Evolutionary conservation across 2,797 vertebrate genomes (phyloP).

Genomic region (Eulemur albifrons): DNA sequence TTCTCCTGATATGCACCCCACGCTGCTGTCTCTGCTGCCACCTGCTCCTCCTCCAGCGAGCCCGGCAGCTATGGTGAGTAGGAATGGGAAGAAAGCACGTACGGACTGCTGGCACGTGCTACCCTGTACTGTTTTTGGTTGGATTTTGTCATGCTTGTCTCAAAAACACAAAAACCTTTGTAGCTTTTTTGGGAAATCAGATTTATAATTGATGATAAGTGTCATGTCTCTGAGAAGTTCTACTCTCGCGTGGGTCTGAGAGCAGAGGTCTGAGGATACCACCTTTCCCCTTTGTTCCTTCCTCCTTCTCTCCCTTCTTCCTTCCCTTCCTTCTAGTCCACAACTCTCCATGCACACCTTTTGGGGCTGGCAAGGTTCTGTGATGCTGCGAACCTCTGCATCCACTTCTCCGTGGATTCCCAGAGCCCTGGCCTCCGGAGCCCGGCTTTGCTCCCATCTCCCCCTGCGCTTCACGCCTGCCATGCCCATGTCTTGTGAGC

Average conservation of each 20-base stretch:
- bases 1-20: fast-evolving
- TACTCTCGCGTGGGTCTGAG: neutral
- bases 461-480: neutral
- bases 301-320: no score
- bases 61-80: fast-evolving
- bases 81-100: neutral
- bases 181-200: neutral
- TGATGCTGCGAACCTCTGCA: fast-evolving
- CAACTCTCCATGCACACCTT: neutral
- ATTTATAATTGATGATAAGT: neutral
- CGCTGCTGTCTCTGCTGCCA: fast-evolving
- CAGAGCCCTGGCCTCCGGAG: fast-evolving
- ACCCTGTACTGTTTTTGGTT: fast-evolving
- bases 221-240: neutral
- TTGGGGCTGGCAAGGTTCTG: no score
- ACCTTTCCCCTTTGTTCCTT: no score
- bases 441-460: fast-evolving
- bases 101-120: fast-evolving
- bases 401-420: no score
- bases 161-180: neutral
- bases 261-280: fast-evolving
- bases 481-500: fast-evolving
- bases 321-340: no score
- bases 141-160: neutral
- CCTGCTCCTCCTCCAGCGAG: neutral